These are phyloP conservation scores for Dasypus novemcinctus DNA, from an alignment of 2,113 vertebrate genomes.

Conservation along the genomic window DNA sequence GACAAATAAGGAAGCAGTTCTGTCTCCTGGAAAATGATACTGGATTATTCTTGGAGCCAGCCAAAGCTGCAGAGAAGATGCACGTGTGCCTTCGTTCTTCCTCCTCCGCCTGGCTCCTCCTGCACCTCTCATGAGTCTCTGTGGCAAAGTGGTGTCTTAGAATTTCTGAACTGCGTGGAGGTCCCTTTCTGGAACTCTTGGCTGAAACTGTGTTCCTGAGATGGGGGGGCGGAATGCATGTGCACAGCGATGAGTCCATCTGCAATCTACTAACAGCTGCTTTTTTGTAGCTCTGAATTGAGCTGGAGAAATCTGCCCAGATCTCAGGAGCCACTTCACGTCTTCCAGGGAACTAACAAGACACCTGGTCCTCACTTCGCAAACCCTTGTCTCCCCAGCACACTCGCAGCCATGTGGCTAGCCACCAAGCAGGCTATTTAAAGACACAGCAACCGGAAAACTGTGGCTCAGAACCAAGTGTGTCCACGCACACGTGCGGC, in stretches of 20 bases:
- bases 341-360: background rate
- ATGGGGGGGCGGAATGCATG: background rate
- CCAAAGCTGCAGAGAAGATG: background rate
- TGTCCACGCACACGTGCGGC: background rate
- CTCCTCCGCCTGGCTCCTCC: background rate
- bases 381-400: background rate
- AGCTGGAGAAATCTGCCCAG: background rate
- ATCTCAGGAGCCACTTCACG: background rate
- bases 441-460: slow-evolving; percentile 44
- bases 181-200: background rate
- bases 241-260: background rate
- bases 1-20: background rate
- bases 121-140: background rate
- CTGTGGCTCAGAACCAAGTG: background rate
- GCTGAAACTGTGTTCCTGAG: background rate
- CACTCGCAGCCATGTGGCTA: background rate
- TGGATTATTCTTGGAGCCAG: background rate
- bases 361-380: background rate
- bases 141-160: background rate
- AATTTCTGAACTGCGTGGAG: background rate
- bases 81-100: background rate
- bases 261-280: background rate
- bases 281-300: slow-evolving; percentile 21
- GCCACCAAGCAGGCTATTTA: slow-evolving; percentile 35
- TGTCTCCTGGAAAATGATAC: background rate